Evolutionary conservation across 2,888 invertebrate species (phyloP).

Genomic region (Acleris literana): DNA sequence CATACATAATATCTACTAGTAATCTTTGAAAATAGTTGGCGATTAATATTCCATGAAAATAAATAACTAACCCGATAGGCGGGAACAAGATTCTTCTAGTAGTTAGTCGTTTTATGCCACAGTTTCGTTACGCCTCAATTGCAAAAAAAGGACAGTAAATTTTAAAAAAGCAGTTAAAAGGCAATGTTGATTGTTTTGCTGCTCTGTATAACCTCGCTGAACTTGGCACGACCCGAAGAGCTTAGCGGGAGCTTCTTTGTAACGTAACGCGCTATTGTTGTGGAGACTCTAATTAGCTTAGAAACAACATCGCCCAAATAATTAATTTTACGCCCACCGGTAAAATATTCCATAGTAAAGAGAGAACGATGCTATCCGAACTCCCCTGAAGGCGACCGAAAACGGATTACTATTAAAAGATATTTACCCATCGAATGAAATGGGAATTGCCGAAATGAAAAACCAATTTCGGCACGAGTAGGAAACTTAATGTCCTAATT

Average conservation of each 20-base stretch:
- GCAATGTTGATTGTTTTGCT: slow-evolving; percentile 43
- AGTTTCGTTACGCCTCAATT: too few relatives aligned
- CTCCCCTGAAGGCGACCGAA: slow-evolving; percentile 20
- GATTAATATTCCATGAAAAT: too few relatives aligned
- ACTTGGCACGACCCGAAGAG: slow-evolving; percentile 45
- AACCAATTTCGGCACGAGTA: slow-evolving; percentile 31
- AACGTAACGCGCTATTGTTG: slow-evolving; percentile 56
- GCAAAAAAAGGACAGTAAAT: neutral
- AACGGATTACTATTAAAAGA: slow-evolving; percentile 32
- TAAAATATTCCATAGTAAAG: slow-evolving; percentile 46
- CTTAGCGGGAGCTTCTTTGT: slow-evolving; percentile 66
- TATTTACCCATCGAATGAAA: slow-evolving; percentile 35
- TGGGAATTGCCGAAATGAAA: slow-evolving; percentile 28
- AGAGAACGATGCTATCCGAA: slow-evolving; percentile 33
- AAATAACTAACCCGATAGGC: too few relatives aligned
- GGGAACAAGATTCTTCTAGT: too few relatives aligned
- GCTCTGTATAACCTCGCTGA: neutral
- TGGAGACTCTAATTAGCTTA: slow-evolving; percentile 70
- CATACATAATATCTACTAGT: too few relatives aligned
- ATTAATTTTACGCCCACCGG: slow-evolving; percentile 47
- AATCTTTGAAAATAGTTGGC: too few relatives aligned
- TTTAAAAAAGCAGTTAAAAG: slow-evolving; percentile 41
- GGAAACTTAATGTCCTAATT: slow-evolving; percentile 27
- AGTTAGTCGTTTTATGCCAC: too few relatives aligned
- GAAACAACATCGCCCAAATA: slow-evolving; percentile 47